phyloP scores from a whole-genome alignment of 1,140 invertebrate species.

The Drosophila fuyamai region DNA sequence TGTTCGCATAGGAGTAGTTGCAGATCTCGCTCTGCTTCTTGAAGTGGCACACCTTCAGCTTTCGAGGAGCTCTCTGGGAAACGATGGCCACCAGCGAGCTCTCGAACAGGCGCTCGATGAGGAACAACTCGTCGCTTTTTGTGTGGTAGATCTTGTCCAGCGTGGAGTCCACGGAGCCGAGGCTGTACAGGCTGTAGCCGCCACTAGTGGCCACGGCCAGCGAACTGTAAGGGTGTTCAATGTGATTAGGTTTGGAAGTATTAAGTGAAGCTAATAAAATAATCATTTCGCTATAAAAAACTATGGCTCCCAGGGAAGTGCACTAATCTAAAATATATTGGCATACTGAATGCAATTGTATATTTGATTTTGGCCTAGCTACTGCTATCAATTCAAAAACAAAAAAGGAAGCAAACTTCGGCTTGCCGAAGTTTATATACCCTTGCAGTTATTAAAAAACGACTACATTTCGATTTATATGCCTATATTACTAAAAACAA shows the following conservation, averaged over 20 bases:
- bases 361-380: too few species aligned
- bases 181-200: constrained; percentile 95
- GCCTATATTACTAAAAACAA: too few species aligned
- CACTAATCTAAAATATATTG: too few species aligned
- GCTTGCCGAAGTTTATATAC: too few species aligned
- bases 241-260: neutral
- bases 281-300: neutral
- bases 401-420: too few species aligned
- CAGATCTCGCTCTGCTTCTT: constrained; percentile 99
- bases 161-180: constrained; percentile 92
- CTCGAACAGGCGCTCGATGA: constrained; percentile 98
- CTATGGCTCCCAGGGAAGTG: neutral
- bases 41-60: constrained; percentile 98
- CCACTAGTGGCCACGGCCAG: constrained; percentile 95
- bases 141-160: constrained; percentile 94
- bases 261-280: neutral
- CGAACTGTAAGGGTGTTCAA: constrained; percentile 88
- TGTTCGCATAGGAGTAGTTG: constrained; percentile 99
- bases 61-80: constrained; percentile 95
- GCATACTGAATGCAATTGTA: too few species aligned
- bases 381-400: neutral
- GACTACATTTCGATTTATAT: too few species aligned
- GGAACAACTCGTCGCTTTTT: constrained; percentile 90
- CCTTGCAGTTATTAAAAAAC: too few species aligned
- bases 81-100: constrained; percentile 98